These are phyloP conservation scores for Sardina pilchardus DNA, from an alignment of 2,113 vertebrate species.

Conservation along the genomic window DNA sequence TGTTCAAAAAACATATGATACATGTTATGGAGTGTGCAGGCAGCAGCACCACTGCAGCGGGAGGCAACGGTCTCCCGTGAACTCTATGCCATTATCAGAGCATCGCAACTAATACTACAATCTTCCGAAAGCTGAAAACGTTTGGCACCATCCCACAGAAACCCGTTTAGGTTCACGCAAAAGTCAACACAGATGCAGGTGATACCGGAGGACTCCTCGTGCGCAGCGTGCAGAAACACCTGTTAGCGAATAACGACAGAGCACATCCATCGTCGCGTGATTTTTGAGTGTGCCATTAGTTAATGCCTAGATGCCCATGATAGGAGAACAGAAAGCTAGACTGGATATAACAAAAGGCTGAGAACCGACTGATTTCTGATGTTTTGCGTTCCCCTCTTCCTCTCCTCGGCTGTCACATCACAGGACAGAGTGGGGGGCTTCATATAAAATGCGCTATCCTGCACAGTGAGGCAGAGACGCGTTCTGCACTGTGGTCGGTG, in stretches of 20 bases:
- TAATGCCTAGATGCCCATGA: neutral
- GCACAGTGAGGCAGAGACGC: neutral
- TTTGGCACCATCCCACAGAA: constrained; percentile 43
- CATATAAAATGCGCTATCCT: neutral
- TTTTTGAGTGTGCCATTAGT: constrained; percentile 13
- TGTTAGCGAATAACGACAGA: constrained; percentile 61
- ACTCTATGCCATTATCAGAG: constrained; percentile 45
- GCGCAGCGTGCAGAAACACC: constrained; percentile 65
- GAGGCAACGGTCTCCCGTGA: constrained; percentile 34
- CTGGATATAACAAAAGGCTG: neutral
- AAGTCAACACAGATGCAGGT: neutral
- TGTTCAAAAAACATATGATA: constrained; percentile 41
- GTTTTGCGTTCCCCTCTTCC: neutral
- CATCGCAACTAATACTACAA: constrained; percentile 42
- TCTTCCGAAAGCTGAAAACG: constrained; percentile 25
- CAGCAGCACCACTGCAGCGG: constrained; percentile 16
- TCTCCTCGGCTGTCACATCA: neutral
- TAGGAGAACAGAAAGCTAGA: neutral
- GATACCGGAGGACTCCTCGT: constrained; percentile 43
- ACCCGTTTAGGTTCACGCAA: constrained; percentile 49
- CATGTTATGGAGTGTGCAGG: constrained; percentile 16
- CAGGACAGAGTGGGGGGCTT: neutral
- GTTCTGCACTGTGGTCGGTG: neutral
- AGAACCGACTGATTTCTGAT: neutral
- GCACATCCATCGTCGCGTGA: constrained; percentile 28